A percentile compares a stretch with the other conserved stretches of the same genome.
Conservation (phyloP, 2,113 vertebrate genomes). For the Cyanoderma ruficeps region DNA sequence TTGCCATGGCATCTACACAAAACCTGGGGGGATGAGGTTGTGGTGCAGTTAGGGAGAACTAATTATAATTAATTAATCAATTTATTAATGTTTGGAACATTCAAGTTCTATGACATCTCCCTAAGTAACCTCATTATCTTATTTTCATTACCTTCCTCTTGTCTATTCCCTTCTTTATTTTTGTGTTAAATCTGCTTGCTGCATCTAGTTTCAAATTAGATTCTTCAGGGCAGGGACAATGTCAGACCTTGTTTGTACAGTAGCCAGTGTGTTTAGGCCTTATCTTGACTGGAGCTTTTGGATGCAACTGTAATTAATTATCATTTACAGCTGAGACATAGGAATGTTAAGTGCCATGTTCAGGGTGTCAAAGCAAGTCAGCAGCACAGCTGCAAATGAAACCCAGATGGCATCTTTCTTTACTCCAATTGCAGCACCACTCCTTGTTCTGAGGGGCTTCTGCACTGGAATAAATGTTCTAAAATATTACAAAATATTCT, state of each 20-base stretch:
- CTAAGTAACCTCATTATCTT: conserved; percentile 51
- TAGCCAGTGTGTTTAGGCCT: background rate
- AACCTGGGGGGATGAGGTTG: background rate
- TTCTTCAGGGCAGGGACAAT: background rate
- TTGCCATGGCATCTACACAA: background rate
- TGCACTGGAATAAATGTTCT: background rate
- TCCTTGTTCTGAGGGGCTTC: background rate
- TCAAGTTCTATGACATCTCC: conserved; percentile 19
- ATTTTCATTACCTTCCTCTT: conserved; percentile 23
- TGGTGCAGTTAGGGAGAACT: background rate
- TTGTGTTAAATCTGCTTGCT: background rate
- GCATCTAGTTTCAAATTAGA: conserved; percentile 9
- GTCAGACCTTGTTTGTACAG: background rate
- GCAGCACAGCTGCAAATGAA: conserved; percentile 12
- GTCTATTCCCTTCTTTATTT: conserved; percentile 28
- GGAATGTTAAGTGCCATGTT: conserved; percentile 26
- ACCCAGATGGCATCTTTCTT: conserved; percentile 21
- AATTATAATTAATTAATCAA: conserved; percentile 56
- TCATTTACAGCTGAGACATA: conserved; percentile 20
- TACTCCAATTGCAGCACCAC: background rate
- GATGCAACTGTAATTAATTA: conserved; percentile 33
- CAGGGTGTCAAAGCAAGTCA: conserved; percentile 28
- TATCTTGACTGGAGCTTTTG: conserved; percentile 26
- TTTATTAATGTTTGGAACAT: conserved; percentile 46
- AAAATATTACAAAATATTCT: background rate